Evolutionary conservation across 2,113 vertebrate species (phyloP).

Genomic region (Eulemur rufifrons): DNA sequence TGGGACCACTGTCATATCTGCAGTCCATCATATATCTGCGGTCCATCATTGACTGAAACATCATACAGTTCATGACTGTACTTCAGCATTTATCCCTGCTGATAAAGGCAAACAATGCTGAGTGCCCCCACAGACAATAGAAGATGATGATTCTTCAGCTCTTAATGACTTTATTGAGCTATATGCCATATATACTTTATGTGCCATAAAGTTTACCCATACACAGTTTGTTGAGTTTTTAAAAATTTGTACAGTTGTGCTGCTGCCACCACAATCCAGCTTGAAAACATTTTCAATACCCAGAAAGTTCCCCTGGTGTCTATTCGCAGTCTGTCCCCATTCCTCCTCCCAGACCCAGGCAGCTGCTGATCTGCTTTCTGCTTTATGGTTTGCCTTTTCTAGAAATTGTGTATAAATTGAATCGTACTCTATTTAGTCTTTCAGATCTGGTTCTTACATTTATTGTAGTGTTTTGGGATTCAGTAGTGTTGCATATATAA

Average conservation of each 20-base stretch:
- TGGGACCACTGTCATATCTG: not conserved
- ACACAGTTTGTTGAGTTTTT: not conserved
- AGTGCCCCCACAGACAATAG: not conserved
- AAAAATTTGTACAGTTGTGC: not conserved
- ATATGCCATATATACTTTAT: not conserved
- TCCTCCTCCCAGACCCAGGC: not conserved
- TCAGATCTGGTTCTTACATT: not conserved
- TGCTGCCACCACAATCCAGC: not conserved
- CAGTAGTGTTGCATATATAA: not conserved
- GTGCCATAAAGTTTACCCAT: not conserved
- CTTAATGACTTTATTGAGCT: not conserved
- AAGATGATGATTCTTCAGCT: not conserved
- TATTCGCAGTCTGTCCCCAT: rapidly evolving
- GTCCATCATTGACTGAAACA: not conserved
- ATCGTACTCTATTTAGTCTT: not conserved
- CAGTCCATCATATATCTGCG: not conserved
- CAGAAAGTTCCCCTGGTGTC: not conserved
- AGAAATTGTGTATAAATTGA: not conserved
- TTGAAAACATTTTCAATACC: not conserved
- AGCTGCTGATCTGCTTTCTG: not conserved
- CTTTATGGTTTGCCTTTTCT: not conserved
- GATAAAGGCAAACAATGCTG: not conserved
- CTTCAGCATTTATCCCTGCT: not conserved
- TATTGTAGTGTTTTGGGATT: not conserved
- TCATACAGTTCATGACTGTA: not conserved